Evolutionary conservation across 2,113 vertebrate genomes (phyloP), one percentile per base, ranked within the genome.

Genomic region (Lampris megalopsis): DNA sequence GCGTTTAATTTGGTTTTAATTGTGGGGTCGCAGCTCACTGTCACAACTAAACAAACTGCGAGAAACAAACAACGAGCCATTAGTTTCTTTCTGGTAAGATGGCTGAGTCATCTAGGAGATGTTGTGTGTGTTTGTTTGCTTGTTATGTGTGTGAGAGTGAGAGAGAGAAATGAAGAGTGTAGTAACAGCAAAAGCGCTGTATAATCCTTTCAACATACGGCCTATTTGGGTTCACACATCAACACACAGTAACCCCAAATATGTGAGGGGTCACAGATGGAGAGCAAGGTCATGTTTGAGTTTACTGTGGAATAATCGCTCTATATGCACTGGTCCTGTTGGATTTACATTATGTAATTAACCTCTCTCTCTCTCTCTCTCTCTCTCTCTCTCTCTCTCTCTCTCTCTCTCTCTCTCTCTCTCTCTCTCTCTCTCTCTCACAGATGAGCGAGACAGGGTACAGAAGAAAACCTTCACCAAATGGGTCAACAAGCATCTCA

Each of bases 401-500:
- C 43, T 76, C 2, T 71, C 0, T 69, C 41, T 68, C 0, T 75
- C 4, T 69, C 3, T 67, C 75, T 64, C 35, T n/a, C 13, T 57
- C 69, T 67, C 65, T 65, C 59, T 71, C 49, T 61, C 8, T 59
- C 41, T 64, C 86, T 89, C 24, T 24, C 24, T 24, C 24, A 24
- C 91, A 99, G 98, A 99, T 95, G 98, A 99, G 91, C 95, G 98
- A 81, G 98, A 99, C 94, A 89, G 97, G 71, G 98, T 99, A 81
- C 98, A 99, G 94, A 99, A 99, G 96, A 99, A 99, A 93, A 99
- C 98, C 2, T 99, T 99, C 93, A 99, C 97, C 38, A 99, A 99
- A 92, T 99, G 98, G 98, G 96, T 99, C 94, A 99, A 99, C 93
- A 99, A 99, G 79, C 98, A 99, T 93, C 95, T 99, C 91, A 99